A percentile compares a stretch with the other conserved stretches of the same genome.
phyloP scores from a whole-genome alignment of 2,888 invertebrate genomes.

The Thysanoteuthis rhombus region DNA sequence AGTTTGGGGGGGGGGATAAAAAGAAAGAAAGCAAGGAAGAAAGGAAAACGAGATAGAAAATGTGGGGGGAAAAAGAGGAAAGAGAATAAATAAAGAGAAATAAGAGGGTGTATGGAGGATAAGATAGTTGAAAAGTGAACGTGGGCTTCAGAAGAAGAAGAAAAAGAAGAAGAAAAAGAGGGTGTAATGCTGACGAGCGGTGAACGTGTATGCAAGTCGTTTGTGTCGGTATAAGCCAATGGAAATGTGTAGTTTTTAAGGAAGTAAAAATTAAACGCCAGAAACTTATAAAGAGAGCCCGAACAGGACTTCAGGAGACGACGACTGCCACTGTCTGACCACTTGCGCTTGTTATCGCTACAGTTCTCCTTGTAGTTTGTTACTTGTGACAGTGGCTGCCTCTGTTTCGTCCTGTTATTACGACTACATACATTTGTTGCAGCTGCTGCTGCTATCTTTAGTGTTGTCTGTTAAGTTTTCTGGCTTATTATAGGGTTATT shows the following conservation, averaged over 20 bases:
- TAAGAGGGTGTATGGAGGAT: not conserved
- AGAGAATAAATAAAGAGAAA: not conserved
- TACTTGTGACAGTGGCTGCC: not conserved
- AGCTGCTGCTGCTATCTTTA: not conserved
- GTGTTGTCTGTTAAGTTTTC: not conserved
- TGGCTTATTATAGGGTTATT: no score
- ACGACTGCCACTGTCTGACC: not conserved
- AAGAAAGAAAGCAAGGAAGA: not conserved
- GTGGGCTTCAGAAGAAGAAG: no score
- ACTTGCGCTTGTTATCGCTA: not conserved
- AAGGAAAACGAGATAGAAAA: no score
- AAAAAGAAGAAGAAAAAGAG: not conserved
- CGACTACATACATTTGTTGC: no score
- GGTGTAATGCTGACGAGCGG: not conserved
- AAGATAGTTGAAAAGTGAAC: not conserved
- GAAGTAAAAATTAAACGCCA: not conserved
- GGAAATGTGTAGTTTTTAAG: not conserved
- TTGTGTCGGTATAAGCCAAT: not conserved
- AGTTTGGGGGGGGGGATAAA: not conserved
- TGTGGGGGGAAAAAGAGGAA: not conserved
- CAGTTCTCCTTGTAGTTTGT: not conserved
- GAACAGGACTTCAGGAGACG: not conserved
- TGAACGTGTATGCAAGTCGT: not conserved
- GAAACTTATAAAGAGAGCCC: not conserved
- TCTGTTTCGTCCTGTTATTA: not conserved